A percentile compares a stretch with the other conserved stretches of the same genome.
Conservation (phyloP, 2,888 invertebrate species). For the Ophion costatus region DNA sequence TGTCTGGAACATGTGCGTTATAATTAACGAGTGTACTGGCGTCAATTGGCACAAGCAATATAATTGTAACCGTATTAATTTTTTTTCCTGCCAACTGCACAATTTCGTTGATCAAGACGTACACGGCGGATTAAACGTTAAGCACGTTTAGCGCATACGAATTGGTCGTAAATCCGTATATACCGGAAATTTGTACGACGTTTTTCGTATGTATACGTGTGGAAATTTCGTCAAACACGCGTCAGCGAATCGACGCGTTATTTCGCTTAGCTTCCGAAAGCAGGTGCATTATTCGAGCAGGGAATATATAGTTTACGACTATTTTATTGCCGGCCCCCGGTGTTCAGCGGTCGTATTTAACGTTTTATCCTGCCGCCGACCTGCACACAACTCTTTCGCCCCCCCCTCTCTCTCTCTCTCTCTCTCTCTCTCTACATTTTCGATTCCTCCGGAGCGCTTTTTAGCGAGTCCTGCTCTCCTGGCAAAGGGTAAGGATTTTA, state of each 20-base stretch:
- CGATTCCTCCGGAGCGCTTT: slow-evolving; percentile 56
- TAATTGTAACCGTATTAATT: slow-evolving; percentile 1
- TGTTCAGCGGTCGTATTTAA: slow-evolving; percentile 82
- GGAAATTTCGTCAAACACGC: slow-evolving; percentile 56
- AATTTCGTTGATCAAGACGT: slow-evolving; percentile 32
- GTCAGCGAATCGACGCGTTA: slow-evolving; percentile 60
- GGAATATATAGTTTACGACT: slow-evolving; percentile 80
- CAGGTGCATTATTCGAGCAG: slow-evolving; percentile 79
- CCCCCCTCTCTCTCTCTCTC: slow-evolving; percentile 19
- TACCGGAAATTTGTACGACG: slow-evolving; percentile 37
- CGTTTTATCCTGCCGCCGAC: slow-evolving; percentile 78
- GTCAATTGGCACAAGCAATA: not conserved
- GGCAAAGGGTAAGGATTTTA: slow-evolving; percentile 79
- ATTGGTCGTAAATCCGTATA: slow-evolving; percentile 24
- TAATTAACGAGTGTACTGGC: not conserved
- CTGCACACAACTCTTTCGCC: slow-evolving; percentile 48
- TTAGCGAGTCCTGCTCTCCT: slow-evolving; percentile 33
- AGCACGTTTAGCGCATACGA: not conserved
- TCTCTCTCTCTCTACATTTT: slow-evolving; percentile 50
- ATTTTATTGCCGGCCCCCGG: slow-evolving; percentile 82
- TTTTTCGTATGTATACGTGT: slow-evolving; percentile 20
- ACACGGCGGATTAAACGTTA: slow-evolving; percentile 14
- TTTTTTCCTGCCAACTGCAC: not conserved
- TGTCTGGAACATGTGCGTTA: too few relatives aligned
- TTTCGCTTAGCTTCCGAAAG: slow-evolving; percentile 69